A percentile compares a stretch with the other conserved stretches of the same genome.
Conservation (phyloP, 2,888 invertebrate genomes). For the Pseudolycoriella hygida region DNA sequence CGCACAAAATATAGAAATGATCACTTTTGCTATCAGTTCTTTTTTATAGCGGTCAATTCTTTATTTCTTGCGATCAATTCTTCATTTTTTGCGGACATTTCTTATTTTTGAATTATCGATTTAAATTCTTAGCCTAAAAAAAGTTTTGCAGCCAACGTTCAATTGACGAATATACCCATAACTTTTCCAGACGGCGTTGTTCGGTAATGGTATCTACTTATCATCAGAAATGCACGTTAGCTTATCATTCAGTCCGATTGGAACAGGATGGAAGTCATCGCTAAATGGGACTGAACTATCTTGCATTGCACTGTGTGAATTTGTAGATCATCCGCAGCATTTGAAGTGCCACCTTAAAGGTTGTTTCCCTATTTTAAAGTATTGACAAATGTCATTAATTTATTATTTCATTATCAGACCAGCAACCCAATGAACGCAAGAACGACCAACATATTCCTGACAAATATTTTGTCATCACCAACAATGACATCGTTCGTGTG, state of each 20-base stretch:
- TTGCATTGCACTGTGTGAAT: constrained; percentile 64
- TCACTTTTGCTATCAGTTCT: too few relatives aligned
- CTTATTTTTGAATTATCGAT: too few relatives aligned
- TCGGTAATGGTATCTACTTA: constrained; percentile 58
- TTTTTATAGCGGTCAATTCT: too few relatives aligned
- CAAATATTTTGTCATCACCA: constrained; percentile 57
- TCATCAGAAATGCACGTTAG: constrained; percentile 56
- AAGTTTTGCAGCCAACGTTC: neutral
- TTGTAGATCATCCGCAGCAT: constrained; percentile 50
- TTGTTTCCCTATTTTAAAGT: too few relatives aligned
- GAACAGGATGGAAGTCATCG: constrained; percentile 61
- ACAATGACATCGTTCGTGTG: constrained; percentile 55
- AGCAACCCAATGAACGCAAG: neutral
- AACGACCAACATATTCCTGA: constrained; percentile 33
- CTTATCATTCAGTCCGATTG: constrained; percentile 51
- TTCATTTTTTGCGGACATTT: too few relatives aligned
- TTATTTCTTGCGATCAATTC: too few relatives aligned
- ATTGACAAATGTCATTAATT: too few relatives aligned
- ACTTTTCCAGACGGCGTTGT: constrained; percentile 35
- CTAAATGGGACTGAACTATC: constrained; percentile 56
- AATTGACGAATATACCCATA: too few relatives aligned
- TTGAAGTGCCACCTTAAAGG: constrained; percentile 33
- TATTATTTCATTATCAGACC: too few relatives aligned
- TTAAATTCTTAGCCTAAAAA: too few relatives aligned
- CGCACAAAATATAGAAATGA: too few relatives aligned